Evolutionary conservation across 2,888 invertebrate species (phyloP).

Genomic region (Synergus umbraculus): DNA sequence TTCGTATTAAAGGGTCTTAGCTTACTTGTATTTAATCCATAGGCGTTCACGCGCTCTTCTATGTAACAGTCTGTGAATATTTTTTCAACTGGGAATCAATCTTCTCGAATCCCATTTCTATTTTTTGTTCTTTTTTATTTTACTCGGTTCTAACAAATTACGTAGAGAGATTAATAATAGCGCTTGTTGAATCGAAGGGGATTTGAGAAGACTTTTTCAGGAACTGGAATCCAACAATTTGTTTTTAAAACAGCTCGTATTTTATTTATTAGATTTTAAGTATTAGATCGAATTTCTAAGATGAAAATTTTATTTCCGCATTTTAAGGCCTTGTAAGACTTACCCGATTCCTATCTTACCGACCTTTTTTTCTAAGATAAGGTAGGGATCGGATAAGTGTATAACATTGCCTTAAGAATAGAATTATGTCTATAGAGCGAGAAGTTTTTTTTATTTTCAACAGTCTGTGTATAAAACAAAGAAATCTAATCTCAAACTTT

Average conservation of each 20-base stretch:
- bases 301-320: no score
- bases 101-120: constrained; percentile 13
- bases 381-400: no score
- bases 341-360: no score
- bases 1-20: constrained; percentile 60
- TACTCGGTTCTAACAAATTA: not conserved
- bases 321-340: no score
- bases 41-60: constrained; percentile 57
- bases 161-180: not conserved
- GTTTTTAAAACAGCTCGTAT: not conserved
- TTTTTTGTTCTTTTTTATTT: not conserved
- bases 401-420: no score
- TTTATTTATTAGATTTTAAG: not conserved
- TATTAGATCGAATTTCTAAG: not conserved
- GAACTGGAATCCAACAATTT: not conserved
- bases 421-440: no score
- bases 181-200: not conserved
- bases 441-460: no score
- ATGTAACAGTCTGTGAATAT: constrained; percentile 58
- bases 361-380: no score
- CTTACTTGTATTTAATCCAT: constrained; percentile 60
- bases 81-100: constrained; percentile 11
- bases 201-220: constrained; percentile 27
- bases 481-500: no score
- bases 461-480: no score